Conservation (phyloP, 2,797 vertebrate species). For the Chelon auratus region DNA sequence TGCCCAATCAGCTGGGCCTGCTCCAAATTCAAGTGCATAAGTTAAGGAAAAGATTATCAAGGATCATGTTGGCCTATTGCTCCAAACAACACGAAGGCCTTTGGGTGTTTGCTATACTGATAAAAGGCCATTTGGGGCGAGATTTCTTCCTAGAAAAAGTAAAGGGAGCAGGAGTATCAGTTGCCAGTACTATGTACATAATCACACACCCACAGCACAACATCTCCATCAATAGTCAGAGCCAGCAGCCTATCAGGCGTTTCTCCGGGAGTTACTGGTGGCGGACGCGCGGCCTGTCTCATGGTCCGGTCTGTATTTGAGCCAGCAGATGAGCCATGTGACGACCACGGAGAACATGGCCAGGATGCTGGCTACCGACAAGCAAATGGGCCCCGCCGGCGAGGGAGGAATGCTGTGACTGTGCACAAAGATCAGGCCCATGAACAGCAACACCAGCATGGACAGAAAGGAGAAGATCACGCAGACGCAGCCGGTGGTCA, state of each 20-base stretch:
- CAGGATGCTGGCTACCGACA: slow-evolving; percentile 94
- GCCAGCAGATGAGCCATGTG: slow-evolving; percentile 95
- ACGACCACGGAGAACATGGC: slow-evolving; percentile 95
- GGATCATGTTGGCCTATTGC: slow-evolving; percentile 69
- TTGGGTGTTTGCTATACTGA: slow-evolving; percentile 75
- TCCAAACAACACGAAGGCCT: slow-evolving; percentile 75
- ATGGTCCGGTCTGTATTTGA: slow-evolving; percentile 92
- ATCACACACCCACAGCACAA: slow-evolving; percentile 38
- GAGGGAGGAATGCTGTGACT: slow-evolving; percentile 90
- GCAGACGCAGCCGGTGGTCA: slow-evolving; percentile 94
- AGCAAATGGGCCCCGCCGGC: slow-evolving; percentile 92
- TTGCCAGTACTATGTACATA: slow-evolving; percentile 58
- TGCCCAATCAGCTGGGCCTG: slow-evolving; percentile 22
- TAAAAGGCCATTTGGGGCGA: slow-evolving; percentile 76
- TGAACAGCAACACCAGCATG: slow-evolving; percentile 95
- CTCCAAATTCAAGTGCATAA: slow-evolving; percentile 62
- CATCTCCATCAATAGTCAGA: slow-evolving; percentile 26
- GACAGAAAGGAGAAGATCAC: slow-evolving; percentile 94
- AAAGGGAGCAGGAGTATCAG: slow-evolving; percentile 62
- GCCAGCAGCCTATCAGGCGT: slow-evolving; percentile 73
- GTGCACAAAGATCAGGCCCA: slow-evolving; percentile 96
- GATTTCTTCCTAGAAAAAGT: slow-evolving; percentile 67
- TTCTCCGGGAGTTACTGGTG: slow-evolving; percentile 82
- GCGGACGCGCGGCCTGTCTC: slow-evolving; percentile 80
- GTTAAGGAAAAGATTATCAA: slow-evolving; percentile 39